Evolutionary conservation across 2,888 invertebrate genomes (phyloP).

Genomic region (Eristalis intricaria): DNA sequence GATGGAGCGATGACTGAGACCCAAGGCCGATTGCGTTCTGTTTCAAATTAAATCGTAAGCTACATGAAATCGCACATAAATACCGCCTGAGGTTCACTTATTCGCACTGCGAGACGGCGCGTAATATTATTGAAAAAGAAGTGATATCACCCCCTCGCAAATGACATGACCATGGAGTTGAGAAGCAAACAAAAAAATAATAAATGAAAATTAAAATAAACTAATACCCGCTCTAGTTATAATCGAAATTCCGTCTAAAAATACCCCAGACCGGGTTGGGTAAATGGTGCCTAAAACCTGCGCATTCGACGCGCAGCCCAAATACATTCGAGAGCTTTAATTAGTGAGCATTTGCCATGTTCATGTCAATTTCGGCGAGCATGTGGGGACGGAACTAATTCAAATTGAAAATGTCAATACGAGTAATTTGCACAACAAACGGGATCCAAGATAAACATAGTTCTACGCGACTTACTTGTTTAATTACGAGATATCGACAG

Average conservation of each 20-base stretch:
- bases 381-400: slow-evolving; percentile 4
- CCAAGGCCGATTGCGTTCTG: slow-evolving; percentile 31
- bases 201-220: neutral
- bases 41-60: slow-evolving; percentile 32
- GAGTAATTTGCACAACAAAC: slow-evolving; percentile 8
- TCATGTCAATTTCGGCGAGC: neutral
- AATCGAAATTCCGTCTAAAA: slow-evolving; percentile 27
- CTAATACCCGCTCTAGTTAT: slow-evolving; percentile 40
- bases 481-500: slow-evolving; percentile 13
- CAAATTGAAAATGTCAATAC: slow-evolving; percentile 13
- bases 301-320: neutral
- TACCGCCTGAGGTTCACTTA: slow-evolving; percentile 12
- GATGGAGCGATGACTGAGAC: neutral
- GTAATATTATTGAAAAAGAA: slow-evolving; percentile 4
- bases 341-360: slow-evolving; percentile 5
- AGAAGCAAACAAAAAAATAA: neutral
- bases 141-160: slow-evolving; percentile 34
- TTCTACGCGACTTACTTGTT: slow-evolving; percentile 23
- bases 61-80: slow-evolving; percentile 42
- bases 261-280: slow-evolving; percentile 2
- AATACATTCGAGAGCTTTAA: slow-evolving; percentile 1
- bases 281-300: neutral
- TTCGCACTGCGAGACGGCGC: neutral
- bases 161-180: slow-evolving; percentile 12
- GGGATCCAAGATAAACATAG: neutral